Evolutionary conservation across 2,113 vertebrate genomes (phyloP).

Genomic region (Paradisaea rubra): DNA sequence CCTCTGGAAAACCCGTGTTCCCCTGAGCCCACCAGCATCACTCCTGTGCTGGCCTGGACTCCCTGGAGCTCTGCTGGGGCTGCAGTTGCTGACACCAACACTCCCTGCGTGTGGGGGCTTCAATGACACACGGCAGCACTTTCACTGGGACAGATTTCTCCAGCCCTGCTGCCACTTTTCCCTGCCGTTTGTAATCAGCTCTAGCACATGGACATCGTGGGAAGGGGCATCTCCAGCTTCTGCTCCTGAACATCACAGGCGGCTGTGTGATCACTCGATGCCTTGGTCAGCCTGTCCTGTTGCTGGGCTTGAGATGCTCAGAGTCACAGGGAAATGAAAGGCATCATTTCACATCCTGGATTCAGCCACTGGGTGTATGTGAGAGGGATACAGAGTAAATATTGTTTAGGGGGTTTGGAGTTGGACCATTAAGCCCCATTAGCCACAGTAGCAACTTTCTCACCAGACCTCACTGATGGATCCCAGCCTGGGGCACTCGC

Average conservation of each 20-base stretch:
- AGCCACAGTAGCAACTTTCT: neutral
- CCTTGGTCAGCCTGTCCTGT: neutral
- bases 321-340: neutral
- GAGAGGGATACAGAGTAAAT: neutral
- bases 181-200: rapidly evolving
- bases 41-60: neutral
- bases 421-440: neutral
- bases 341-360: neutral
- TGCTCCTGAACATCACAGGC: neutral
- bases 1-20: neutral
- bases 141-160: neutral
- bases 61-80: neutral
- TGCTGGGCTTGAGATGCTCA: neutral
- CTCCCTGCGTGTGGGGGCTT: rapidly evolving
- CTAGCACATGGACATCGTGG: rapidly evolving
- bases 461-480: neutral
- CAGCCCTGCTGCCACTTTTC: neutral
- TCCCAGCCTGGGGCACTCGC: rapidly evolving
- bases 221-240: neutral
- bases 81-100: neutral
- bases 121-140: rapidly evolving
- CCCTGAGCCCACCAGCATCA: neutral
- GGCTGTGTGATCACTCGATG: rapidly evolving
- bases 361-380: neutral
- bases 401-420: neutral